Evolutionary conservation across 2,888 invertebrate genomes (phyloP), one percentile per base, ranked within the genome.

Genomic region (Sycophila texana): DNA sequence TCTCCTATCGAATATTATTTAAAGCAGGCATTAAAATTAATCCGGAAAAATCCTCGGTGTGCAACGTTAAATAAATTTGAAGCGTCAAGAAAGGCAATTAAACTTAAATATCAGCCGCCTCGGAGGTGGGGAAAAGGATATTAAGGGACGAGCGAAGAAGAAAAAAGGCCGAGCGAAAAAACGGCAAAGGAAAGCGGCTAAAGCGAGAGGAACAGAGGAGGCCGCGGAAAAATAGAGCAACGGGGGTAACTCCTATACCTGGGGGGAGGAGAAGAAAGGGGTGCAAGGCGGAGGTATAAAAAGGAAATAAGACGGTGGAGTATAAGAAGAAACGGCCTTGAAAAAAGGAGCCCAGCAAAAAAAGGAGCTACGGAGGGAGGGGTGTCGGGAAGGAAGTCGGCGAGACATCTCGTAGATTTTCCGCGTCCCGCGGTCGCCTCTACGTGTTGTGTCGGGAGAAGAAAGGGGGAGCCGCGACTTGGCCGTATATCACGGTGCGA

Each of bases 341-440:
- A 74, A 60, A 73, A 77, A 72, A 53, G 53, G n/a, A 53, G 10
- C 53, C 4, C 4, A 16, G 55, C 22, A 49, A 53, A 67, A 55
- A 73, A 73, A 78, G 57, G 67, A 39, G 63, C 66, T 63, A 55
- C 67, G 67, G 47, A n/a, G 47, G 4, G 53, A 4, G 16, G 53
- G 53, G 74, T 20, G 30, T 57, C 18, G 68, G 74, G 57, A 57
- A 61, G 79, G 79, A 79, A 75, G 79, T 75, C 75, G 75, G 67
- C 61, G 79, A 79, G 79, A 79, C 75, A 63, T 72, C 75, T 72
- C 79, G 79, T 82, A 84, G 84, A 84, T 84, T 84, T 83, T 83
- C 82, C 82, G 79, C 82, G 83, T 82, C 83, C 81, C 82, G 77
- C 81, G 53, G 14, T 14, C n/a, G 53, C n/a, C 30, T 58, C 14